Evolutionary conservation across 2,888 invertebrate species (phyloP).

Genomic region (Orchestes rusci): DNA sequence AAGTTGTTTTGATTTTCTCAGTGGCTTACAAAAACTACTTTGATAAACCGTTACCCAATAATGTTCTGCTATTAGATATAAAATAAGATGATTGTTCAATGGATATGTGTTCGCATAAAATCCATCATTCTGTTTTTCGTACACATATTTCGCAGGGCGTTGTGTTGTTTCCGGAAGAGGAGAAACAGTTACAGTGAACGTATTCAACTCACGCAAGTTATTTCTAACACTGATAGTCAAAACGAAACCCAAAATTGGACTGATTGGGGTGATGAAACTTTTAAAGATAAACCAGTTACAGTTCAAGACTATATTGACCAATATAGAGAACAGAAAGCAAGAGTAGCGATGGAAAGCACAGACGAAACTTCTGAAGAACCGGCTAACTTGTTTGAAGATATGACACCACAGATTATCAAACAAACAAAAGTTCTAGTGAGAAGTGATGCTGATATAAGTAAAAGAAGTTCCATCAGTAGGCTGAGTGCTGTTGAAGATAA

Average conservation of each 20-base stretch:
- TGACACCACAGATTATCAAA: constrained; percentile 55
- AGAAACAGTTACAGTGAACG: constrained; percentile 38
- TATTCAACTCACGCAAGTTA: constrained; percentile 45
- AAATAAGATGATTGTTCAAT: too few species aligned
- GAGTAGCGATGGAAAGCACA: constrained; percentile 24
- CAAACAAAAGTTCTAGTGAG: constrained; percentile 51
- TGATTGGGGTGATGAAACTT: constrained; percentile 54
- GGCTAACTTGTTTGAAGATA: constrained; percentile 54
- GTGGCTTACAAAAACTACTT: too few species aligned
- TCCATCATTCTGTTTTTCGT: too few species aligned
- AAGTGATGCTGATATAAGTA: constrained; percentile 34
- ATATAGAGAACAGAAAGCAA: constrained; percentile 48
- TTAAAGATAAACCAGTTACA: constrained; percentile 39
- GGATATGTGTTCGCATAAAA: too few species aligned
- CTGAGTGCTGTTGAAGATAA: constrained; percentile 27
- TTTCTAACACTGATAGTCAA: constrained; percentile 35
- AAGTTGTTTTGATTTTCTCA: too few species aligned
- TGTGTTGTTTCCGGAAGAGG: constrained; percentile 55
- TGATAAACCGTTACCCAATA: too few species aligned
- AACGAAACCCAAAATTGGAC: constrained; percentile 49
- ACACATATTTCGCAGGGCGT: constrained; percentile 50
- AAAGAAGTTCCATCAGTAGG: constrained; percentile 26
- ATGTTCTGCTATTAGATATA: too few species aligned
- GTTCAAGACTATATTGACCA: constrained; percentile 59
- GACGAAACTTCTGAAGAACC: constrained; percentile 43